Percentiles rank a stretch among this genome's conserved stretches.
Conservation (phyloP, 2,113 vertebrate genomes). For the Mustelus asterias region DNA sequence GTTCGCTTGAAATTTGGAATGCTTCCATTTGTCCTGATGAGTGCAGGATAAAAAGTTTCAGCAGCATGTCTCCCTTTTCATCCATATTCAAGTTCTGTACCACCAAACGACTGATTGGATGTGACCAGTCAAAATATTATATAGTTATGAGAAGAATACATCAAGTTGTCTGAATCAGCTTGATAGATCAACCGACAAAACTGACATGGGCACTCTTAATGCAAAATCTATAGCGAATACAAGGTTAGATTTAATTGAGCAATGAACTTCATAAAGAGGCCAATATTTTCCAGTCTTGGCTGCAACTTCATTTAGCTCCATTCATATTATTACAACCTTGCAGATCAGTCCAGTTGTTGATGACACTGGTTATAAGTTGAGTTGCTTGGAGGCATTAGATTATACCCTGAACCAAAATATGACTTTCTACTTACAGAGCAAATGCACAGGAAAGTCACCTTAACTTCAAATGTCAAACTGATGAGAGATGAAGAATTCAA, state of each 20-base stretch:
- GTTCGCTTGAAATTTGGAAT: not conserved
- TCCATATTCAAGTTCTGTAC: not conserved
- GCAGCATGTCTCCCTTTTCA: not conserved
- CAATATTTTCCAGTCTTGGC: not conserved
- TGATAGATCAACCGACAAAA: not conserved
- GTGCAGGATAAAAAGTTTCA: not conserved
- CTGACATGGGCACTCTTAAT: no score
- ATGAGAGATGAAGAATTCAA: not conserved
- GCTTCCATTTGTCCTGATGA: not conserved
- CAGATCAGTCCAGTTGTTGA: not conserved
- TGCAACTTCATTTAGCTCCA: not conserved
- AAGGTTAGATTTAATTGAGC: not conserved
- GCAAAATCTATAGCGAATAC: not conserved
- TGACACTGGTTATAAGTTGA: not conserved
- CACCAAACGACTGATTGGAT: not conserved
- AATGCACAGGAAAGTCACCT: not conserved
- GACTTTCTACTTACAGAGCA: not conserved
- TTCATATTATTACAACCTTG: not conserved
- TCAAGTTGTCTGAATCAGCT: not conserved
- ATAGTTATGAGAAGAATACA: not conserved
- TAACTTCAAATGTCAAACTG: not conserved
- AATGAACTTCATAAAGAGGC: not conserved
- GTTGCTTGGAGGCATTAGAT: not conserved
- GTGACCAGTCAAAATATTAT: not conserved
- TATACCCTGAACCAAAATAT: not conserved